phyloP scores from a whole-genome alignment of 2,888 invertebrate genomes.

The Gryllus longicercus region DNA sequence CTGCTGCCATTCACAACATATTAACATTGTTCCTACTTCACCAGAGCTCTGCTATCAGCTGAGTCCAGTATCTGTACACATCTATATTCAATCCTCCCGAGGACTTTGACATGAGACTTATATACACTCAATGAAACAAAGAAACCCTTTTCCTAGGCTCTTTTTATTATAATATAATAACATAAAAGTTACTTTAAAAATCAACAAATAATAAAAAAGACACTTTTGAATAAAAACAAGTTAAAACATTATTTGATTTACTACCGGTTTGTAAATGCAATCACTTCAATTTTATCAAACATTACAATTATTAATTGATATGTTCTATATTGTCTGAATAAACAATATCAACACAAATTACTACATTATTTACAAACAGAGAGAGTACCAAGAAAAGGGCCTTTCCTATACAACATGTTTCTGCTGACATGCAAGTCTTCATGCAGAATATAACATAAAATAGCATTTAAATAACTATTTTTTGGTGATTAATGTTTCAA shows the following conservation, averaged over 20 bases:
- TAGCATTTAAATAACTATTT: no score
- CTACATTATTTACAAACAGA: neutral
- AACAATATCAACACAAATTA: neutral
- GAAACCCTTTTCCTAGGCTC: neutral
- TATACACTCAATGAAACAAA: neutral
- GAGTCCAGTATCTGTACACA: neutral
- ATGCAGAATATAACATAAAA: neutral
- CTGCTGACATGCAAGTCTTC: neutral
- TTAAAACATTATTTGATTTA: no score
- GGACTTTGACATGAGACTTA: neutral
- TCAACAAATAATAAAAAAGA: conserved; percentile 5
- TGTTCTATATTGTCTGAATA: no score
- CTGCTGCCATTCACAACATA: neutral
- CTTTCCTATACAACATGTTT: neutral
- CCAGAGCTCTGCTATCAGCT: no score
- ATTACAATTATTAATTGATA: no score
- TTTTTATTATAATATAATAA: no score
- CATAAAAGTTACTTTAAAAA: neutral
- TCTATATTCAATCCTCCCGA: neutral
- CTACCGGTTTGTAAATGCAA: no score
- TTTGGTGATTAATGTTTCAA: no score
- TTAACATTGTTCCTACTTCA: no score
- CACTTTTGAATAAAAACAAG: neutral
- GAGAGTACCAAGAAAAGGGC: neutral
- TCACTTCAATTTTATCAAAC: no score